Percentiles rank a stretch among this genome's conserved stretches.
These are phyloP conservation scores for Oopsacas minuta DNA, from an alignment of 37 sponge, comb jelly and placozoan species.

Conservation along the genomic window DNA sequence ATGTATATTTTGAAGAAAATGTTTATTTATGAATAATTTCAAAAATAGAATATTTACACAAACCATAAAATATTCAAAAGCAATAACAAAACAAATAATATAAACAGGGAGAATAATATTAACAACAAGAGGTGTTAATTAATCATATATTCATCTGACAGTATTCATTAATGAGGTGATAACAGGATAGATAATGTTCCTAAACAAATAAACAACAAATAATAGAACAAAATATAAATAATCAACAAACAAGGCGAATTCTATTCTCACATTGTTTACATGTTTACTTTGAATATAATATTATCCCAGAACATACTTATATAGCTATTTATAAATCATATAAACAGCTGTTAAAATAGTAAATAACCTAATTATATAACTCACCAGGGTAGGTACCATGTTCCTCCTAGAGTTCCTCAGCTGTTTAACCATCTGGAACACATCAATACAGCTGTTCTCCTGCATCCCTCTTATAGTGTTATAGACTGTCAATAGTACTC, in stretches of 20 bases:
- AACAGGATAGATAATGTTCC: constrained; percentile 12
- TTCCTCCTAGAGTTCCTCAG: not conserved
- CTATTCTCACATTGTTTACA: not conserved
- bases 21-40: too few relatives aligned
- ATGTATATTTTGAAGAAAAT: too few relatives aligned
- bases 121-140: not conserved
- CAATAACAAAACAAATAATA: too few relatives aligned
- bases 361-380: too few relatives aligned
- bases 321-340: too few relatives aligned
- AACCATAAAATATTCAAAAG: too few relatives aligned
- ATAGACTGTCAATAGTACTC: not conserved
- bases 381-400: not conserved
- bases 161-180: not conserved
- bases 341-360: too few relatives aligned
- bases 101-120: not conserved
- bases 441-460: not conserved
- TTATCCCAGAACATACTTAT: too few relatives aligned
- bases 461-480: not conserved
- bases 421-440: constrained; percentile 1
- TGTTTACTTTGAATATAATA: too few relatives aligned
- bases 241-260: not conserved
- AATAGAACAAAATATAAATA: not conserved
- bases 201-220: not conserved
- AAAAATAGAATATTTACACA: too few relatives aligned
- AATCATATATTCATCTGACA: not conserved